Percentiles rank a stretch among this genome's conserved stretches.
Evolutionary conservation across 2,888 invertebrate genomes (phyloP).

Genomic region (Bombylius major): DNA sequence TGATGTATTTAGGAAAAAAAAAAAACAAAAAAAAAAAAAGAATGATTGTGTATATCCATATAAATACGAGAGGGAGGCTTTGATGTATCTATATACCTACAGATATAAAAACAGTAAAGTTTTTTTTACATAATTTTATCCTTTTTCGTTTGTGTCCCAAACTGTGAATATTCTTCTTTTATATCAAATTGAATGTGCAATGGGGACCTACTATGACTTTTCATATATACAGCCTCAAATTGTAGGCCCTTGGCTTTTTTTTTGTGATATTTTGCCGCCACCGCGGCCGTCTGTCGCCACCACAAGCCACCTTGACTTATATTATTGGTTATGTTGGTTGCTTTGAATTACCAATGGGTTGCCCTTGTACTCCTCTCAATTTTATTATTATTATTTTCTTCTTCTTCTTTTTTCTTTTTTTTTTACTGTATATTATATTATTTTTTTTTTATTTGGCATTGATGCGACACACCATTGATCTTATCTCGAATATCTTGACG

Average conservation of each 20-base stretch:
- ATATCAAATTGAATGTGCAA: not conserved
- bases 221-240: constrained; percentile 10
- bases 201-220: not conserved
- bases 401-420: no score
- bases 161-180: constrained; percentile 1
- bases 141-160: not conserved
- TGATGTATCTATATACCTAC: no score
- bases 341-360: no score
- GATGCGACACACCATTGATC: constrained; percentile 32
- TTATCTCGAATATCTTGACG: constrained; percentile 33
- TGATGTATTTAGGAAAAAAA: not conserved
- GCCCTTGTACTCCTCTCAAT: not conserved
- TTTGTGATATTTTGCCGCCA: constrained; percentile 2
- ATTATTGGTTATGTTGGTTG: not conserved
- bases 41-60: not conserved
- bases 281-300: constrained; percentile 5
- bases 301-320: constrained; percentile 4
- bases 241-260: not conserved
- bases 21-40: not conserved
- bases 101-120: no score
- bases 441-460: constrained; percentile 27
- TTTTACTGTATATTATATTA: not conserved
- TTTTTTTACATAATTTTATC: not conserved
- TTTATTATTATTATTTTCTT: no score
- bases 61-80: not conserved